Conservation (phyloP, 2,888 invertebrate species). For the Euzophera pinguis region DNA sequence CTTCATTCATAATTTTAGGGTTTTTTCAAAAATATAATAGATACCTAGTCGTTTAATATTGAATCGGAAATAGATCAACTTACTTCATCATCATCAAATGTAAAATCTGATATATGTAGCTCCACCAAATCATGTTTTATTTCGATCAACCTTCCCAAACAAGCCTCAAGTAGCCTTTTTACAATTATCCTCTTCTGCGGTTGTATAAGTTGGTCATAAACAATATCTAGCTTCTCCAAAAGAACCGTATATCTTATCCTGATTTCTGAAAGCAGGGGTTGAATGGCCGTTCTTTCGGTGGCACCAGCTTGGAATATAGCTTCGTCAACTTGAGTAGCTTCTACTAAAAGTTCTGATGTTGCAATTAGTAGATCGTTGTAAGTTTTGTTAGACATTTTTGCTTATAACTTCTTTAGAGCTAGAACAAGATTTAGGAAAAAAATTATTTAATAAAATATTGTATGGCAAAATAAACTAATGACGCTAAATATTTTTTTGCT, state of each 20-base stretch:
- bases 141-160: constrained; percentile 91
- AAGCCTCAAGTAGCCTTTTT: constrained; percentile 85
- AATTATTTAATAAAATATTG: neutral
- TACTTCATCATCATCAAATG: constrained; percentile 87
- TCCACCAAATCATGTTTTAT: constrained; percentile 93
- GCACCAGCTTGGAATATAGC: constrained; percentile 81
- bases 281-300: constrained; percentile 80
- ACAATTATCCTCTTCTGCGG: constrained; percentile 94
- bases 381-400: constrained; percentile 85
- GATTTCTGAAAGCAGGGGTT: constrained; percentile 83
- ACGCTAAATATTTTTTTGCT: no score
- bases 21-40: no score
- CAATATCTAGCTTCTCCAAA: constrained; percentile 86
- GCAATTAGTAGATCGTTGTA: constrained; percentile 85
- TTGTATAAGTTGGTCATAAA: constrained; percentile 95
- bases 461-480: no score
- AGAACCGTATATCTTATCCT: constrained; percentile 91
- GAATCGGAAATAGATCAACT: constrained; percentile 15
- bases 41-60: no score
- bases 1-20: no score
- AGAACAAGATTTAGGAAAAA: neutral
- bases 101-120: constrained; percentile 91
- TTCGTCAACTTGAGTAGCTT: constrained; percentile 81
- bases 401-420: neutral
- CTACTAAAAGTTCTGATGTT: constrained; percentile 73